Evolutionary conservation across 2,888 invertebrate species (phyloP), one percentile per base, ranked within the genome.

Genomic region (Nematopogon swammerdamellus): DNA sequence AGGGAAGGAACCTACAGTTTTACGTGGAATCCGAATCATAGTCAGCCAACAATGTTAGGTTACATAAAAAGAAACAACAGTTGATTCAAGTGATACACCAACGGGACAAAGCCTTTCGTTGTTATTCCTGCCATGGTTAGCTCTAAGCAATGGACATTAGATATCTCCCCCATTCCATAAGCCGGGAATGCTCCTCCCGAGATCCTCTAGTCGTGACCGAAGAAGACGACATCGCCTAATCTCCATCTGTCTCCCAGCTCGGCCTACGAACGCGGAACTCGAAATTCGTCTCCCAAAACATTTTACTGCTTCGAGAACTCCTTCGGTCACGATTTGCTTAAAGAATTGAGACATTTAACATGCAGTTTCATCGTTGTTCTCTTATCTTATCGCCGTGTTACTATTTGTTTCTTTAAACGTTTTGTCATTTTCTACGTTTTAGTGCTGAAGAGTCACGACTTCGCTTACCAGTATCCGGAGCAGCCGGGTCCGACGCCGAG

Each of bases 371-470:
- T 65, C 64, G 63, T 68, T 79, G 77, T 77, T 18, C 17, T 14
- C 77, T 77, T 74, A 77, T 79, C 77, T 72, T 53, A 43, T 49
- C 56, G 30, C 54, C 71, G 72, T 76, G 73, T 75, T 61, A 73
- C 72, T 69, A 25, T 25, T 25, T 46, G 20, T 50, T 49, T n/a
- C n/a, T n/a, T 48, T 5, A 36, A 14, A 36, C 6, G 4, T 68
- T 65, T 67, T 61, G 72, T 79, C 70, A 77, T 79, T 79, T 76
- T 72, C 73, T 81, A 72, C 81, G 81, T 91, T 91, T 68, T 88
- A 94, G 94, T 92, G 70, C 89, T 92, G 80, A 92, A 92, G 75
- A 86, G 87, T 76, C 87, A 87, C 79, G 88, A 88, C 68, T 82
- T 85, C 67, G 84, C 67, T 63, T 77, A 80, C 72, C 77, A 80